Evolutionary conservation across 2,888 invertebrate genomes (phyloP).

Genomic region (Torymus tubicola): DNA sequence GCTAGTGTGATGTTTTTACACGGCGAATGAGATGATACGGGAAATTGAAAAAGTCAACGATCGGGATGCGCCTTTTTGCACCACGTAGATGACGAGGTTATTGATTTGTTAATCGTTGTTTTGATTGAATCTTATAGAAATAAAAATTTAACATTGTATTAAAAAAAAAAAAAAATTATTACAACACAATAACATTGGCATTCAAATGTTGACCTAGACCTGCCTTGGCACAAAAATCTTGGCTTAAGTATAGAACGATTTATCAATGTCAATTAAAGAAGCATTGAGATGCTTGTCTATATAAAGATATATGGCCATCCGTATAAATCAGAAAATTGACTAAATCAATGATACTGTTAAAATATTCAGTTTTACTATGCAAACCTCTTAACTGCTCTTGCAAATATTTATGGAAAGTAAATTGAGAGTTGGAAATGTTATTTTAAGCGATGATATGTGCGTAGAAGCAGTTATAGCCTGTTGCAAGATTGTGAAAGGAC

Average conservation of each 20-base stretch:
- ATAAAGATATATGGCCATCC: conserved; percentile 24
- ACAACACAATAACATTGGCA: conserved; percentile 59
- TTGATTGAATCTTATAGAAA: background rate
- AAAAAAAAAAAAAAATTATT: conserved; percentile 32
- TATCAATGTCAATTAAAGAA: conserved; percentile 56
- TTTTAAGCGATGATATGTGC: background rate
- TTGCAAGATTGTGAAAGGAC: background rate
- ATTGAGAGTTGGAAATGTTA: no score
- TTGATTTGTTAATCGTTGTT: no score
- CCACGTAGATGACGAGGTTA: no score
- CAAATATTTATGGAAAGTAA: background rate
- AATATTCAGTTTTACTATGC: no score
- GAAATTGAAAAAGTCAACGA: no score
- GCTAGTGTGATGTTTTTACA: no score
- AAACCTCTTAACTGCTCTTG: background rate
- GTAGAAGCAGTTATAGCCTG: background rate
- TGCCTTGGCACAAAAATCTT: conserved; percentile 58
- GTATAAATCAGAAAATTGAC: conserved; percentile 4
- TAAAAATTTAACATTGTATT: conserved; percentile 23
- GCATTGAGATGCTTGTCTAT: conserved; percentile 39
- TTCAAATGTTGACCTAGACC: conserved; percentile 66
- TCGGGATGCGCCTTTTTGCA: no score
- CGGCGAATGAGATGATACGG: no score
- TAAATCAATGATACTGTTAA: background rate
- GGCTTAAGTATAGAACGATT: conserved; percentile 47